These are phyloP conservation scores for Folsomia manolachei DNA, from an alignment of 2,888 invertebrate species.

Conservation along the genomic window DNA sequence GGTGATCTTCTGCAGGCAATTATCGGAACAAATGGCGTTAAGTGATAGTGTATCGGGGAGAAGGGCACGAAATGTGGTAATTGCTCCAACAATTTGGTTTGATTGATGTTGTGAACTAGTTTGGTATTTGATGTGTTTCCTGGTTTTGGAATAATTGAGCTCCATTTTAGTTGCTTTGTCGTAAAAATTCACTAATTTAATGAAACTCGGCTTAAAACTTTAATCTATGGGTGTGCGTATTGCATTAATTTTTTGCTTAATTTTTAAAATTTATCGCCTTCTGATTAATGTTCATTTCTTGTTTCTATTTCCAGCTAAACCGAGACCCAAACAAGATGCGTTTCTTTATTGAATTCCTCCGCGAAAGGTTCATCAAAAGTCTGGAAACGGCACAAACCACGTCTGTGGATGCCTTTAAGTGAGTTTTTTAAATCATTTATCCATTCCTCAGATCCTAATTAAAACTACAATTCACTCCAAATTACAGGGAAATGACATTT, in stretches of 20 bases:
- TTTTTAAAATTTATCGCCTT: too few species aligned
- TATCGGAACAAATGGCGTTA: conserved; percentile 36
- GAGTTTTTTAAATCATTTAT: conserved; percentile 19
- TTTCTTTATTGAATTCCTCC: conserved; percentile 47
- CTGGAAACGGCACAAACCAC: conserved; percentile 49
- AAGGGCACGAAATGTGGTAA: conserved; percentile 43
- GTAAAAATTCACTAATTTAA: too few species aligned
- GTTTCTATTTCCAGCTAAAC: conserved; percentile 43
- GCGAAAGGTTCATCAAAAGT: conserved; percentile 45
- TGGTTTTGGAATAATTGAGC: too few species aligned
- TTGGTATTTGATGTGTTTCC: not conserved
- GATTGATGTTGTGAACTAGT: not conserved
- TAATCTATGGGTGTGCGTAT: too few species aligned
- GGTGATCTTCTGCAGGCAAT: conserved; percentile 38
- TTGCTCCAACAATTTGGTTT: too few species aligned
- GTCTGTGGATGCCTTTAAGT: conserved; percentile 49
- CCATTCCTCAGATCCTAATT: conserved; percentile 9
- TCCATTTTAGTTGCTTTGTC: too few species aligned
- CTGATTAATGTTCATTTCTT: not conserved
- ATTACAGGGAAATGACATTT: conserved; percentile 47
- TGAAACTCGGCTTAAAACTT: too few species aligned
- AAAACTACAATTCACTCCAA: not conserved
- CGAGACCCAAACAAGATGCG: conserved; percentile 49
- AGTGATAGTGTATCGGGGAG: conserved; percentile 28
- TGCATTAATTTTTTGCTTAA: too few species aligned